Base-by-base conservation (phyloP, 2,113 vertebrate genomes). In the Otolemur garnettii region DNA sequence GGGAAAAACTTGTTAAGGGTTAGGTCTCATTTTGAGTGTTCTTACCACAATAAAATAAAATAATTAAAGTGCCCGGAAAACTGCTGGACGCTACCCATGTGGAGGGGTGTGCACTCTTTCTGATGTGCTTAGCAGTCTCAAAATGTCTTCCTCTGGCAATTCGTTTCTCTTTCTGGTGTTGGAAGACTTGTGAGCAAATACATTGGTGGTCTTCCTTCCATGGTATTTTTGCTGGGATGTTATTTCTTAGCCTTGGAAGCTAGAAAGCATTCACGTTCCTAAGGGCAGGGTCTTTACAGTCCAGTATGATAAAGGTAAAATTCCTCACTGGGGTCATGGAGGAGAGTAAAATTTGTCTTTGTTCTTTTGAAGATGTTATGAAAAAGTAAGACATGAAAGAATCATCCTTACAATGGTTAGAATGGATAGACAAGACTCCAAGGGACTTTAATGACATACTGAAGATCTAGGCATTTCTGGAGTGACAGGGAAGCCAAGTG, bases 371-470 rank as follows among this genome's bases (percentile, higher is more conserved):
- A 42, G 15, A 28, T 33, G 15, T 45, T n/a, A 57, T 64, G 28
- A 33, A 64, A 30, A 83, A 3, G 42, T 28, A 45, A 87, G 64
- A n/a, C 2, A 18, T 28, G 35, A 66, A 74, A 74, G 17, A 50
- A 9, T 45, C 28, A 69, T 64, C 19, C 68, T 87, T 69, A n/a
- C 14, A 14, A 88, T 21, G 6, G 8, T 81, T 42, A 42, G n/a
- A 55, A 81, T 4, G 53, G 4, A 22, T 35, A 4, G 30, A 91
- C 42, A 50, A 85, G 42, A 22, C 35, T 45, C 53, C 45, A 35
- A 10, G 2, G 14, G 5, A 42, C 14, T 59, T 13, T 18, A 4
- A 30, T 57, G 28, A 30, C 1, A 10, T 11, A 30, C 4, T 1
- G 4, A 57, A 81, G 4, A 24, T 57, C 18, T 22, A 35, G 22